These are phyloP conservation scores for Novumbra hubbsi DNA, from an alignment of 2,797 vertebrate species.

Conservation along the genomic window DNA sequence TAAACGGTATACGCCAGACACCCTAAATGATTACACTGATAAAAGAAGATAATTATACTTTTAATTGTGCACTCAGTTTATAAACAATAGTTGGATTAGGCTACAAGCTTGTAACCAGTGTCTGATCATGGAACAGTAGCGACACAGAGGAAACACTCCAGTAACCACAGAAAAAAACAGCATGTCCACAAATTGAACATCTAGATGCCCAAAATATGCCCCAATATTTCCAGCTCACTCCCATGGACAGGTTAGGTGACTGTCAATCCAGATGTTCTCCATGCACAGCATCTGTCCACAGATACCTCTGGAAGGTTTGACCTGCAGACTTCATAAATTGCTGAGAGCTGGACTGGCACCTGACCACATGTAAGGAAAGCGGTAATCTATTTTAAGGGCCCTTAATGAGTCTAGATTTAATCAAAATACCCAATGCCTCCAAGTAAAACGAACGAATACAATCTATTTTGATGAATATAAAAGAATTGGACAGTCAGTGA, in stretches of 20 bases:
- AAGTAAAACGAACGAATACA: neutral
- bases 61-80: neutral
- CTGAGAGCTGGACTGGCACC: conserved; percentile 12
- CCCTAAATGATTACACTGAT: neutral
- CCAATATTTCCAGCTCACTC: neutral
- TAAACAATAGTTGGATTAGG: neutral
- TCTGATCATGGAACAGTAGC: neutral
- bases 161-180: neutral
- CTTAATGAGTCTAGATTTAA: neutral
- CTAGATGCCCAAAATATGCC: neutral
- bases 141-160: no score
- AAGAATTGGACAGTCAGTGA: neutral
- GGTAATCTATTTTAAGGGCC: neutral
- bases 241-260: conserved; percentile 3
- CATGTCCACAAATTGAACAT: neutral
- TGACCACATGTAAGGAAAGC: conserved; percentile 3
- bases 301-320: conserved; percentile 44
- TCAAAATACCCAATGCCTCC: neutral
- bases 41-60: neutral
- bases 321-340: conserved; percentile 53
- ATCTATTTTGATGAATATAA: neutral
- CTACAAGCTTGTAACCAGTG: neutral
- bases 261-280: conserved; percentile 5
- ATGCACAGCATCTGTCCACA: conserved; percentile 40
- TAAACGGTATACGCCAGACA: neutral